Evolutionary conservation across 2,797 vertebrate species (phyloP).

Genomic region (Ibycter americanus): DNA sequence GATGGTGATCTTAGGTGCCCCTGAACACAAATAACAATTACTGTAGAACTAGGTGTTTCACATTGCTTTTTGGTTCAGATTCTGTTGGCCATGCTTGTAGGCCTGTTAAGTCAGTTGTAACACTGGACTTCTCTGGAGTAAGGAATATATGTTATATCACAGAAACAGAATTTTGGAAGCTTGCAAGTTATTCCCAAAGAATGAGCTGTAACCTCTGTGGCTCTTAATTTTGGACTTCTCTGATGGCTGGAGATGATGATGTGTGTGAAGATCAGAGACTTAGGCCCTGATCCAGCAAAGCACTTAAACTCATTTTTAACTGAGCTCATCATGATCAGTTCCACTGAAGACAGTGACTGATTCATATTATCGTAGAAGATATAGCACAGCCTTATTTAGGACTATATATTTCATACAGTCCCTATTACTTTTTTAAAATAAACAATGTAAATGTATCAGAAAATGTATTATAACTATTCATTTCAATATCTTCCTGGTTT

Average conservation of each 20-base stretch:
- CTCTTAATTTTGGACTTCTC: slow-evolving; percentile 18
- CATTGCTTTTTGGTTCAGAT: background rate
- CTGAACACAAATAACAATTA: background rate
- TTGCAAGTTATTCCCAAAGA: background rate
- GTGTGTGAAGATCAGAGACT: background rate
- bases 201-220: background rate
- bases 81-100: background rate
- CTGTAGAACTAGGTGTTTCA: background rate
- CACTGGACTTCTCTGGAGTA: background rate
- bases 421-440: background rate
- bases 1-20: background rate
- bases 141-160: background rate
- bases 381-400: background rate
- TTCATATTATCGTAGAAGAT: background rate
- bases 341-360: background rate
- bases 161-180: slow-evolving; percentile 2
- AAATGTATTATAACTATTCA: background rate
- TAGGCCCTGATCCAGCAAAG: slow-evolving; percentile 52
- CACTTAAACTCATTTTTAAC: slow-evolving; percentile 51
- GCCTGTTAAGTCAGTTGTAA: background rate
- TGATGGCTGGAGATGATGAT: background rate
- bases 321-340: slow-evolving; percentile 4
- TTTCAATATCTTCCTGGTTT: background rate
- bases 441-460: background rate
- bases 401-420: background rate